Evolutionary conservation across 2,113 vertebrate species (phyloP).

Genomic region (Thalassarche chlororhynchos): DNA sequence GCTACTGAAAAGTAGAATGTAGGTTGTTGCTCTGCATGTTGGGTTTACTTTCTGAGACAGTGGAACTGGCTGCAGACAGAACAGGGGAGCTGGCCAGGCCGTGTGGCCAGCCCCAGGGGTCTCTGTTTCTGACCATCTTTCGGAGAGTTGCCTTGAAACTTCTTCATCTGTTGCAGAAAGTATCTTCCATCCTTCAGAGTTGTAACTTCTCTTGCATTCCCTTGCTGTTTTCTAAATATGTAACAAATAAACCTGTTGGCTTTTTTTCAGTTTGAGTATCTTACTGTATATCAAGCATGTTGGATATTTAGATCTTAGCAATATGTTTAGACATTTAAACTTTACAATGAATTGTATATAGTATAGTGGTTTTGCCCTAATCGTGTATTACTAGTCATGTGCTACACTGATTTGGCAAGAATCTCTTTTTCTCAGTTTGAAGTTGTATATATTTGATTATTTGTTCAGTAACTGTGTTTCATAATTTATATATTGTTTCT

Average conservation of each 20-base stretch:
- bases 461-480: not conserved
- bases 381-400: not conserved
- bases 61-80: not conserved
- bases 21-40: not conserved
- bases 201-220: not conserved
- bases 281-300: not conserved
- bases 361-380: not conserved
- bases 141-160: not conserved
- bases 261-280: not conserved
- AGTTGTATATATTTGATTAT: not conserved
- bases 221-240: not conserved
- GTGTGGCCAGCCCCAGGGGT: not conserved
- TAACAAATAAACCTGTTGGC: not conserved
- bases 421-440: not conserved
- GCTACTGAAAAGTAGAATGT: not conserved
- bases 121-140: not conserved
- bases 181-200: not conserved
- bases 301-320: not conserved
- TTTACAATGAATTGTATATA: not conserved
- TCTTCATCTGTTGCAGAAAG: not conserved
- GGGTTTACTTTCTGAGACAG: not conserved
- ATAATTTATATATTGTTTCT: not conserved
- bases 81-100: not conserved
- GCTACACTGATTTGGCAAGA: not conserved
- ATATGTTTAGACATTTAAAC: not conserved